Percentiles rank a stretch among this genome's conserved stretches.
These are phyloP conservation scores for Druceiella hillmani DNA, from an alignment of 2,888 invertebrate genomes.

Conservation along the genomic window DNA sequence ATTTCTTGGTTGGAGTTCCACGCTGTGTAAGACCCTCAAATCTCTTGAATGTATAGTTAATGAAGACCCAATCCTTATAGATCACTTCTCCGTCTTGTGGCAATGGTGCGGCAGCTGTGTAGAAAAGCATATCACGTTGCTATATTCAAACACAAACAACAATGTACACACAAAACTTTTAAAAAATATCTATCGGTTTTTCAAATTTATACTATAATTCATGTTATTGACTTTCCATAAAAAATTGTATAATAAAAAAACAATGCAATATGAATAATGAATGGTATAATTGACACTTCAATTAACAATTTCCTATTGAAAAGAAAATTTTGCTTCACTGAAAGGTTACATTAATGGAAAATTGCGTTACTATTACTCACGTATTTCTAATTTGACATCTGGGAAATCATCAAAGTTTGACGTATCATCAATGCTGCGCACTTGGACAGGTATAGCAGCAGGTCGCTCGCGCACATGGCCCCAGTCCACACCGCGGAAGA, in stretches of 20 bases:
- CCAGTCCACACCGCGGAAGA: conserved; percentile 99
- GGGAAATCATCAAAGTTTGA: conserved; percentile 99
- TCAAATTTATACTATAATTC: no score
- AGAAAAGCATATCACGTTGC: no score
- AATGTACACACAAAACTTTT: no score
- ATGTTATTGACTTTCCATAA: no score
- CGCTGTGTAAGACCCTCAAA: conserved; percentile 96
- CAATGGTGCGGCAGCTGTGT: conserved; percentile 77
- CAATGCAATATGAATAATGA: no score
- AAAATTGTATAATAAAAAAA: no score
- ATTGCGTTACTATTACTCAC: conserved; percentile 74
- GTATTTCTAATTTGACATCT: conserved; percentile 96
- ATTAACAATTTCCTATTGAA: no score
- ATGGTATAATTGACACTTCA: no score
- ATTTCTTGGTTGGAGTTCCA: conserved; percentile 77
- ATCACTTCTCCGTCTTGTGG: conserved; percentile 87
- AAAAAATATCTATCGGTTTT: no score
- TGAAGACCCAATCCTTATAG: conserved; percentile 99
- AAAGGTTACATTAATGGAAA: background rate
- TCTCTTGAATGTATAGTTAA: conserved; percentile 99
- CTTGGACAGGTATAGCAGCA: conserved; percentile 95
- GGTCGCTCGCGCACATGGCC: conserved; percentile 97
- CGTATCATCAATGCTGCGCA: conserved; percentile 98
- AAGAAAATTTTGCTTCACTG: no score
- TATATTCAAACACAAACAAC: no score